A percentile compares a stretch with the other conserved stretches of the same genome.
These are phyloP conservation scores for Microplitis mediator DNA, from an alignment of 1,140 invertebrate genomes.

Conservation along the genomic window DNA sequence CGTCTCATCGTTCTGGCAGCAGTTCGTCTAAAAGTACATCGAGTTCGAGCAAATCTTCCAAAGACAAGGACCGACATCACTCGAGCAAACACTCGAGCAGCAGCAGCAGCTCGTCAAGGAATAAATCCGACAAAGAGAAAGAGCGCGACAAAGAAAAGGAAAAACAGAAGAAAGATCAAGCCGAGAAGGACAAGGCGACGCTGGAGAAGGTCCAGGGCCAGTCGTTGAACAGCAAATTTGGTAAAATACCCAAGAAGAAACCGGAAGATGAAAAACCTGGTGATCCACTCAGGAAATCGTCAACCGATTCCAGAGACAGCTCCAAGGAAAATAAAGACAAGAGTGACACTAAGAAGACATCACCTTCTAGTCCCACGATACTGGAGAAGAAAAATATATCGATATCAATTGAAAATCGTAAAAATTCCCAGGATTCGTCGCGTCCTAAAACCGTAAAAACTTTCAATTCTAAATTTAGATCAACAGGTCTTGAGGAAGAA, in stretches of 20 bases:
- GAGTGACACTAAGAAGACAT: conserved; percentile 47
- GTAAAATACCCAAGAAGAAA: conserved; percentile 77
- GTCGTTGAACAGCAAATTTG: conserved; percentile 69
- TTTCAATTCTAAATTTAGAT: conserved; percentile 85
- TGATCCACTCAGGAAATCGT: conserved; percentile 42
- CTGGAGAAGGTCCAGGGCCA: conserved; percentile 70
- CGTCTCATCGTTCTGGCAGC: conserved; percentile 42
- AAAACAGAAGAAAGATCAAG: conserved; percentile 62
- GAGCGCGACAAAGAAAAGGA: conserved; percentile 61
- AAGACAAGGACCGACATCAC: conserved; percentile 56
- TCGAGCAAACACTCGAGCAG: conserved; percentile 54
- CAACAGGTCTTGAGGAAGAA: conserved; percentile 83
- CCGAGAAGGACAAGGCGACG: conserved; percentile 72
- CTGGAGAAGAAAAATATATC: conserved; percentile 72
- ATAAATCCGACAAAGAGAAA: conserved; percentile 55
- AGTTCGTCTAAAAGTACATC: conserved; percentile 44
- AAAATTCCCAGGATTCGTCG: conserved; percentile 67
- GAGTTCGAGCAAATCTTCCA: conserved; percentile 53
- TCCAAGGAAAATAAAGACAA: conserved; percentile 56
- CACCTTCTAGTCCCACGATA: conserved; percentile 30
- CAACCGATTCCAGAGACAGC: conserved; percentile 52
- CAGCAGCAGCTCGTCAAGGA: conserved; percentile 30
- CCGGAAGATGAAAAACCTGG: conserved; percentile 57
- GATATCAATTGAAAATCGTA: conserved; percentile 79
- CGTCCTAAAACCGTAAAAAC: conserved; percentile 86